A percentile compares a stretch with the other conserved stretches of the same genome.
phyloP scores from a whole-genome alignment of 2,113 vertebrate species.

The Ptyas mucosa region DNA sequence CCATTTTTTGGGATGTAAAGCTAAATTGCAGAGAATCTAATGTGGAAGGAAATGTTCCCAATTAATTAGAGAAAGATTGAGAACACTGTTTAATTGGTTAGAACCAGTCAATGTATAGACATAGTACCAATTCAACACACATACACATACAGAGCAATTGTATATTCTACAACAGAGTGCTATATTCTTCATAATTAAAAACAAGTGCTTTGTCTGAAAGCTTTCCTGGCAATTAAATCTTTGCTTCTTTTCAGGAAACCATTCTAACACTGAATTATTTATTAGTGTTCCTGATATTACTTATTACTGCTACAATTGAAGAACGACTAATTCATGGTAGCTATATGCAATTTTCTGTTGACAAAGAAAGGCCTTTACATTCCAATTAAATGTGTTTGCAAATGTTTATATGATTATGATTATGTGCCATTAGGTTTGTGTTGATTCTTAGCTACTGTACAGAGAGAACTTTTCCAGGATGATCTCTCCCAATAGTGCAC shows the following conservation, averaged over 20 bases:
- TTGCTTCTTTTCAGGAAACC: background rate
- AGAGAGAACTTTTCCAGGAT: background rate
- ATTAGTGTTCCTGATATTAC: background rate
- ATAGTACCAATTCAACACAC: background rate
- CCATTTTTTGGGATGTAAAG: background rate
- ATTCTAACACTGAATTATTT: background rate
- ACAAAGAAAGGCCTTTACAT: background rate
- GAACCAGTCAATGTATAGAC: background rate
- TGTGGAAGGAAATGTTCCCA: background rate
- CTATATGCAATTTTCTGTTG: background rate
- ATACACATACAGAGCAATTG: background rate
- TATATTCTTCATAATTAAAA: background rate
- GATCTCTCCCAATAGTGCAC: background rate
- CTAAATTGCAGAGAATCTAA: background rate
- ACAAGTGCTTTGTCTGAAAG: background rate
- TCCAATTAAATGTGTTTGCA: background rate
- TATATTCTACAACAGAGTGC: background rate
- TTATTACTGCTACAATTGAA: background rate
- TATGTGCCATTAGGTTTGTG: background rate
- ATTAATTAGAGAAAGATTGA: background rate
- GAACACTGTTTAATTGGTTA: background rate
- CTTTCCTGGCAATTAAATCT: background rate
- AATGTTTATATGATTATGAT: background rate
- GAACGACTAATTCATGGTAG: background rate
- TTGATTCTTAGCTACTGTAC: background rate